Base-by-base conservation (phyloP, 2,888 invertebrate species). In the Tetranychus piercei region DNA sequence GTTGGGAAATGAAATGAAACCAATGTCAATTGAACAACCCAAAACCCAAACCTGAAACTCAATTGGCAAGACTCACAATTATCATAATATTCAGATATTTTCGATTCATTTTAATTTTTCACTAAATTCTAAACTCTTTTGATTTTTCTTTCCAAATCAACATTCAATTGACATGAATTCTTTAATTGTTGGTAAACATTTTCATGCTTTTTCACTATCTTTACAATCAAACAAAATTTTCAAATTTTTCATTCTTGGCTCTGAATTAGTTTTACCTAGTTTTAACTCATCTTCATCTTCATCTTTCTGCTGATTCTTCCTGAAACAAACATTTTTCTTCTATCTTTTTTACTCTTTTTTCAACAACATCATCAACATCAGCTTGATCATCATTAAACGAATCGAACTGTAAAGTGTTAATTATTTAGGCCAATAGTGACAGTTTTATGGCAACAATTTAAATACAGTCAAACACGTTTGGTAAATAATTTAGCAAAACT, bases 351-450 rank as follows among this genome's bases (percentile, higher is more conserved):
- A 34, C 34, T 34, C 34, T 34, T 34, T 34, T 34, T 34, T 34
- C 34, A 34, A 15, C 9, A 55, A 9, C 55, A 55, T 55, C 55
- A 55, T 15, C 55, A 15, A 15, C 9, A 55, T 15, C 9, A 55
- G 9, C 55, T 55, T 55, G 15, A 55, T 55, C 55, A 55, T 55
- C 55, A 15, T 55, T 15, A 55, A 55, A 55, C 55, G 7, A 55
- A 55, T 55, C 55, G 55, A 55, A 55, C 55, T 55, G 55, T 55
- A 55, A 55, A 55, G 55, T 55, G 55, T 55, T 55, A 55, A 55
- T 55, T 55, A 55, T 55, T 55, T 55, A 55, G 55, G 55, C 15
- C 55, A 15, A 55, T 55, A 9, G 15, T 55, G 55, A 55, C 55
- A 55, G 55, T 55, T 55, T 55, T 55, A 55, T 55, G 55, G 55